Conservation (phyloP, 2,797 vertebrate species). For the Dendrocincla tyrannina region DNA sequence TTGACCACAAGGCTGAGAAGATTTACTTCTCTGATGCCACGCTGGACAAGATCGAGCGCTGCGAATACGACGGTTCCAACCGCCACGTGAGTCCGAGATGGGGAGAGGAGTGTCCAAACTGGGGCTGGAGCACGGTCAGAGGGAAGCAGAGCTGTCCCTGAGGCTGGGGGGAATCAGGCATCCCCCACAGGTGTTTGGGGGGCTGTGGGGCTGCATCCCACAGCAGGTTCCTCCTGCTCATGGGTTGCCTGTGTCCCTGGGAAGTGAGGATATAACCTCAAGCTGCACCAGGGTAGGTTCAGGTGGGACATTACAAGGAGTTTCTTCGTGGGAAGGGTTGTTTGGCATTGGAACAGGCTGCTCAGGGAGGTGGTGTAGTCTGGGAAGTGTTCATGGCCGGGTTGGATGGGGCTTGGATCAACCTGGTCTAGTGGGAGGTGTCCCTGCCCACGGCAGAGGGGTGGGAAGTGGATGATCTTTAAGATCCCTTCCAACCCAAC, state of each 20-base stretch:
- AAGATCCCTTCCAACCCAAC: not conserved
- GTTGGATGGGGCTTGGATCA: not conserved
- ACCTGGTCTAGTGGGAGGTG: not conserved
- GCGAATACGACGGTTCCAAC: constrained; percentile 92
- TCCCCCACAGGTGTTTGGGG: not conserved
- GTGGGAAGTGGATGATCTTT: fast-evolving
- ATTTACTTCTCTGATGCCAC: constrained; percentile 97
- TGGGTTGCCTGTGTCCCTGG: fast-evolving
- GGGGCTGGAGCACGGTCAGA: fast-evolving
- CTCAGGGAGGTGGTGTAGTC: not conserved
- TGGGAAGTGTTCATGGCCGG: not conserved
- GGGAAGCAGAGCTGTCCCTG: not conserved
- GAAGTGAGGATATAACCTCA: not conserved
- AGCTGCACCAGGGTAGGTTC: not conserved
- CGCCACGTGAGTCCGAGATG: constrained; percentile 84
- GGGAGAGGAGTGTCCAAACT: fast-evolving
- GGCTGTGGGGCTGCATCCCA: not conserved
- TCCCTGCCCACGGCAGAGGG: fast-evolving
- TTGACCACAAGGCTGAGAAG: constrained; percentile 95
- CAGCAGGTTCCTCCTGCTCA: fast-evolving
- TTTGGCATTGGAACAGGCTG: not conserved
- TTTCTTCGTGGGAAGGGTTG: not conserved
- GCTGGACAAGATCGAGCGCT: constrained; percentile 95
- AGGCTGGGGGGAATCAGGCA: fast-evolving
- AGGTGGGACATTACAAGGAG: not conserved